Base-by-base conservation (phyloP, 2,797 vertebrate species). In the Acrossocheilus fasciatus region DNA sequence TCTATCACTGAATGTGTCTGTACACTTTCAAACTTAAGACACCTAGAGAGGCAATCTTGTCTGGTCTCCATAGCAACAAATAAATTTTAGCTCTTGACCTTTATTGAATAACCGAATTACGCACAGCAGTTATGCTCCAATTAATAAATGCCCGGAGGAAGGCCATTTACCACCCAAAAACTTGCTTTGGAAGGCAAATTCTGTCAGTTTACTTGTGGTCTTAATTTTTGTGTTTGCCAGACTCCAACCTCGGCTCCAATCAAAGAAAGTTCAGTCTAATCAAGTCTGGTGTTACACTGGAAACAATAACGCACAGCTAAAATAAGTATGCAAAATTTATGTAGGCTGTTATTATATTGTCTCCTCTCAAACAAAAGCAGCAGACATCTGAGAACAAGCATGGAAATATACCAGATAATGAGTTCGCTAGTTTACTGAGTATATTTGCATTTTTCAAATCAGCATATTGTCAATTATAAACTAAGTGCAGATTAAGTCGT, bases 41-140 rank as follows among this genome's bases (percentile, higher is more conserved):
- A 70, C 76, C 11, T 34, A 68, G 50, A 69, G 36, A 77, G 62
- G 72, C 52, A 84, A 75, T 85, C 70, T 76, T 81, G 34, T 57
- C 85, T 68, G 20, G 88, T 90, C 80, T 85, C 90, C 82, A 90
- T 90, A 81, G 90, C 78, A 89, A 89, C 90, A 85, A 62, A 76
- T 75, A 83, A 0, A 85, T 57, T 83, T 76, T 81, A 83, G 88
- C 85, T 87, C 68, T 68, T 87, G 80, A 88, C 87, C 88, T 88
- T 89, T 88, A 59, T 57, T 77, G 86, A 87, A 90, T 87, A 89
- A 88, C 87, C 87, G 85, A 87, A 86, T 88, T 83, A 47, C 47
- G 47, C 80, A 81, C 84, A 86, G 52, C 85, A 85, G 82, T 89
- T 87, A 86, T 84, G 62, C 82, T 88, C 82, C 75, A 88, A 89